Base-by-base conservation (phyloP, 2,888 invertebrate genomes). In the Macaria notata region DNA sequence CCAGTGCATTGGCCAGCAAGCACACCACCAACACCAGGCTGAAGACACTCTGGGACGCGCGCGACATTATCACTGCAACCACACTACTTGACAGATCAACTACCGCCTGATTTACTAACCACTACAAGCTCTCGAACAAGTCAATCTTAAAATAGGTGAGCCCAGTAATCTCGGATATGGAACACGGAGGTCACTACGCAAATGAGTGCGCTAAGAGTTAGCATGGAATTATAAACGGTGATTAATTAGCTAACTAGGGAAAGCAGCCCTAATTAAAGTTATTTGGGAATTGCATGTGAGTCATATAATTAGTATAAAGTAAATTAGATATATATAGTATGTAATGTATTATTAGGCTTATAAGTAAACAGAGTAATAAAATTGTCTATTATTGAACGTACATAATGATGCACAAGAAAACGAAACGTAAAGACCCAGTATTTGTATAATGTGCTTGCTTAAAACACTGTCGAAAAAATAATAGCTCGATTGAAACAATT, bases 1-100 rank as follows among this genome's bases (percentile, higher is more conserved):
- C 73, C 31, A 87, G 73, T 0, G 79, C 81, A 44, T 84, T 73
- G 4, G 69, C 75, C 56, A 88, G 41, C 31, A 89, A 59, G 31
- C 75, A 77, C 3, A 78, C 42, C 9, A 71, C 78, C 41, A 87
- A 58, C 31, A 79, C 49, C 30, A 75, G 55, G 31, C 73, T 65
- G 2, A 83, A 44, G 61, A 69, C 1, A 46, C 45, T 59, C 41
- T 36, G 44, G 45, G 59, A 70, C 59, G 71, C 66, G 48, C 76
- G 71, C 69, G 68, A 75, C 89, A 90, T 88, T 59, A 64, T 58
- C 55, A 68, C 71, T 72, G 63, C 59, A 77, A 36, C 4, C 33
- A 3, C 33, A 36, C 33, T 7, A 36, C 5, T 7, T 36, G 4
- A 36, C 33, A 36, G 33, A 36, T 36, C 33, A 36, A 36, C 33